phyloP scores from a whole-genome alignment of 2,113 vertebrate genomes.

The Ibidorhyncha struthersii region DNA sequence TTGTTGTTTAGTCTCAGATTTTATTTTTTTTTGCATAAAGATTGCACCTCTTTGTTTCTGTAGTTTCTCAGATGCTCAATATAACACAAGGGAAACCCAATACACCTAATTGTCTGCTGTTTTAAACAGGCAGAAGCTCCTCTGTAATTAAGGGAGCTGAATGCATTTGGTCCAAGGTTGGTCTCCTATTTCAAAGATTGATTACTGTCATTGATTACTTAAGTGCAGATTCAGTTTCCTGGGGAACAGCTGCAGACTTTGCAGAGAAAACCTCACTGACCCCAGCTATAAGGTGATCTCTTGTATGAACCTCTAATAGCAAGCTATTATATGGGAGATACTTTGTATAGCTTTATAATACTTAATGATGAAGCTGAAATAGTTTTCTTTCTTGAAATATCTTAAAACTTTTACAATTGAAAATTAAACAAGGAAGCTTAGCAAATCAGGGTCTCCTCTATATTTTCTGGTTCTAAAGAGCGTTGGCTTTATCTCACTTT shows the following conservation, averaged over 20 bases:
- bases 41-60: not conserved
- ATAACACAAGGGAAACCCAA: not conserved
- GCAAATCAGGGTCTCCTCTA: not conserved
- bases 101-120: not conserved
- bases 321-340: not conserved
- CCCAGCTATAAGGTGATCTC: not conserved
- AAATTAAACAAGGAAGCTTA: not conserved
- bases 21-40: not conserved
- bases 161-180: not conserved
- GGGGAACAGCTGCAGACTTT: slow-evolving; percentile 16
- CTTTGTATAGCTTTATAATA: not conserved
- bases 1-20: not conserved
- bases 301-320: not conserved
- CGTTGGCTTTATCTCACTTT: not conserved
- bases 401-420: not conserved
- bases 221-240: slow-evolving; percentile 30
- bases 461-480: not conserved
- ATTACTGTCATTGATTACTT: not conserved
- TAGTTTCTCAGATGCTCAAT: not conserved
- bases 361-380: not conserved
- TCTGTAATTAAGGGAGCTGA: not conserved
- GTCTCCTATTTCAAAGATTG: not conserved
- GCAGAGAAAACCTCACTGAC: not conserved
- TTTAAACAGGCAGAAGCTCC: not conserved
- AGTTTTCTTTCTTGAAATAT: not conserved